Percentiles rank a stretch among this genome's conserved stretches.
Evolutionary conservation across 2,888 invertebrate genomes (phyloP).

Genomic region (Xestia ashworthii): DNA sequence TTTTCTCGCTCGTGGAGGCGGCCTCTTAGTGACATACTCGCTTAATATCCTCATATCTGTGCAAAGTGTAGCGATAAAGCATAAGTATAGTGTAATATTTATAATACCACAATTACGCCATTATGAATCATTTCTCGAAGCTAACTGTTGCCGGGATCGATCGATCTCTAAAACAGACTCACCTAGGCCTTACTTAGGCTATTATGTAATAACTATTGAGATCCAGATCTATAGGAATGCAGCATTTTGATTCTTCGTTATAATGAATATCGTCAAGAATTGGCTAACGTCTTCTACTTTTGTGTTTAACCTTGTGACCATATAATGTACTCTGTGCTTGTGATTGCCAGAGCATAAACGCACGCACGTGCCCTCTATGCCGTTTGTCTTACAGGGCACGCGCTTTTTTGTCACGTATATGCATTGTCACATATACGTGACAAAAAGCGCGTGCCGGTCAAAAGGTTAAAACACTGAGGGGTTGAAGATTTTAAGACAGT

Average conservation of each 20-base stretch:
- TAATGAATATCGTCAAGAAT: neutral
- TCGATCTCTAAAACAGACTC: neutral
- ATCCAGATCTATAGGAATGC: neutral
- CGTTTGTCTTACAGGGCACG: too few relatives aligned
- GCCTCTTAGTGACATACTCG: conserved; percentile 24
- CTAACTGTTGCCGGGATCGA: neutral
- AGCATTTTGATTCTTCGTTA: neutral
- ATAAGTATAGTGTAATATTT: conserved; percentile 23
- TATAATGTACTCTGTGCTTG: too few relatives aligned
- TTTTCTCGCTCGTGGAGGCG: too few relatives aligned
- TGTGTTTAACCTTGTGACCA: neutral
- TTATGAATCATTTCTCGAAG: conserved; percentile 42
- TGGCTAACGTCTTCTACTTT: neutral
- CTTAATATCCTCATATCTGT: conserved; percentile 12
- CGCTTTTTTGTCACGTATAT: too few relatives aligned
- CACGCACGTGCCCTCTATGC: too few relatives aligned
- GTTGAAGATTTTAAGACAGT: neutral
- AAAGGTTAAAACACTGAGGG: neutral
- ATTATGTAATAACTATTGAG: neutral
- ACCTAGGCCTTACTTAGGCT: neutral
- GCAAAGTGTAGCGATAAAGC: conserved; percentile 27
- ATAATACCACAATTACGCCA: conserved; percentile 27
- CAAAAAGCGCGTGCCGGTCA: too few relatives aligned
- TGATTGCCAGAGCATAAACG: too few relatives aligned
- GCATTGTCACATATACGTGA: too few relatives aligned